Conservation (phyloP, 1,140 invertebrate genomes). For the Macrocentrus cingulum region DNA sequence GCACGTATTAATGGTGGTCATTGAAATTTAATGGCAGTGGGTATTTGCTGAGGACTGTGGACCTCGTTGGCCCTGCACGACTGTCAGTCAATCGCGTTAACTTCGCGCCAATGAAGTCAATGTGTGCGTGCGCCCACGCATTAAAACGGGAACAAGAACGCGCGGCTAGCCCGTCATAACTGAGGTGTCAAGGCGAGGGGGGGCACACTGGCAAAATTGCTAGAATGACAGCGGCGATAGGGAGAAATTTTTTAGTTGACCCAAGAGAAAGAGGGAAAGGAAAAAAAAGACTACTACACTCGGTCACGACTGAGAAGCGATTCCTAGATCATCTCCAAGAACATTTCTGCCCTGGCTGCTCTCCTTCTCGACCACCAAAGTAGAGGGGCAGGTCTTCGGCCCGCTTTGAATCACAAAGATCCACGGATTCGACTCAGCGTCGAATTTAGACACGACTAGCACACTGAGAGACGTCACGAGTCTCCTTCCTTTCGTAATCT, state of each 20-base stretch:
- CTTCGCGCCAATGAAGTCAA: conserved; percentile 16
- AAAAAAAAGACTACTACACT: conserved; percentile 4
- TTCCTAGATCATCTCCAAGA: conserved; percentile 18
- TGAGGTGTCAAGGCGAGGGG: conserved; percentile 28
- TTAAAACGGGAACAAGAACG: conserved; percentile 30
- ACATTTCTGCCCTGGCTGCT: conserved; percentile 6
- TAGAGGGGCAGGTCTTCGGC: conserved; percentile 8
- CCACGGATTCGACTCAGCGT: conserved; percentile 29
- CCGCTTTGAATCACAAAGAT: conserved; percentile 21
- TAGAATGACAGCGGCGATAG: conserved; percentile 5
- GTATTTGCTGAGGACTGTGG: conserved; percentile 9
- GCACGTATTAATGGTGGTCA: background rate
- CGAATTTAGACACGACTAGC: conserved; percentile 37
- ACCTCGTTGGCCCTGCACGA: conserved; percentile 22
- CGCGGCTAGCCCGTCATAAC: conserved; percentile 20
- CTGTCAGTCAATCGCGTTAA: conserved; percentile 17
- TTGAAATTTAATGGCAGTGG: too few species aligned
- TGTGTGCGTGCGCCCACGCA: conserved; percentile 19
- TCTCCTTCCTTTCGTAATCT: conserved; percentile 34
- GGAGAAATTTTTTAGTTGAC: background rate
- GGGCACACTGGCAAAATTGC: background rate
- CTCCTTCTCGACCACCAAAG: conserved; percentile 16
- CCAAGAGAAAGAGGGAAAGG: background rate
- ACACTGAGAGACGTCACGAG: conserved; percentile 29
- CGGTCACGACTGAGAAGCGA: background rate